Base-by-base conservation (phyloP, 2,888 invertebrate genomes). In the Eristalis pertinax region DNA sequence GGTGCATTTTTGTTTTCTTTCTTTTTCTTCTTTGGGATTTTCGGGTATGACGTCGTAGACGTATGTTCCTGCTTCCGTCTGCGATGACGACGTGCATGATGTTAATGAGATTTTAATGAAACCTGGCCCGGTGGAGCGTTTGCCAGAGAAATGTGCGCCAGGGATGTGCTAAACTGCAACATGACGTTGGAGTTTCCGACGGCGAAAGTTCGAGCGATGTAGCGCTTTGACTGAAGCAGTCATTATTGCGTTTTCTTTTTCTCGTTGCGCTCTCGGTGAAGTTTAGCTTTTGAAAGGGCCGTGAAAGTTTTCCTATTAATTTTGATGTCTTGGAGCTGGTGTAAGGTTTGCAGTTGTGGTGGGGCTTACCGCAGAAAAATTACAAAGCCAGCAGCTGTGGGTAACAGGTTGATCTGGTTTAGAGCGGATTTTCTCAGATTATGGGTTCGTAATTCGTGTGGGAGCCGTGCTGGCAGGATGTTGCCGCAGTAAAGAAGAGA, bases 101-200 rank as follows among this genome's bases (percentile, higher is more conserved):
- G 77, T 84, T 88, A 88, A 88, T 84, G 88, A 84, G 88, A 74
- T 76, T 88, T 88, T 88, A 88, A 88, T 88, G 88, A 84, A 88
- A 78, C 77, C 78, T 81, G 73, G 75, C 80, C 80, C 38, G 68
- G 11, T 24, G 60, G 60, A 58, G 62, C 69, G 76, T 78, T 84
- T 74, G 76, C 69, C 73, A n/a, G n/a, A 15, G 26, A 62, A 63
- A 84, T 69, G 24, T 24, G 3, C 26, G 60, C 11, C 26, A 24
- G 24, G 72, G 73, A 70, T 56, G 11, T 72, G 73, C 77, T 77
- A 78, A 82, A 65, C 68, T 73, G 56, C 62, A 82, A 70, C 68
- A 82, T 79, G 79, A 84, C 50, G 62, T 35, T 41, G 67, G 41
- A 56, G 74, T 72, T 69, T 78, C 67, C 60, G 22, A 29, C 50